phyloP scores from a whole-genome alignment of 2,797 vertebrate species.

The Phrynocephalus forsythii region DNA sequence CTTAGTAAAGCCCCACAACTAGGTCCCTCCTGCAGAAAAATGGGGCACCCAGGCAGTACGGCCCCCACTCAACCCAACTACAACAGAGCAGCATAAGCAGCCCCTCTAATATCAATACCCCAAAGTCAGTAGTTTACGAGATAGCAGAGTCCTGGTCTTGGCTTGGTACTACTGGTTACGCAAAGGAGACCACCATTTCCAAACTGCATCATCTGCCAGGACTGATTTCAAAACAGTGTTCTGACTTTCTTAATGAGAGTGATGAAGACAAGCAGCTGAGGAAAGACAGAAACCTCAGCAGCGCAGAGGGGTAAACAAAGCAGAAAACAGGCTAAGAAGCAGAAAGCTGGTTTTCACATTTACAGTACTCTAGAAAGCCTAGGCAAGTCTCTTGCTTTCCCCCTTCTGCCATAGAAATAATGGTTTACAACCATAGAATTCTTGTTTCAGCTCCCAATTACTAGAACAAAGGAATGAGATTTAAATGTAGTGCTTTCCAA shows the following conservation, averaged over 20 bases:
- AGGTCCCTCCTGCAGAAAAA: background rate
- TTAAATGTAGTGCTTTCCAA: background rate
- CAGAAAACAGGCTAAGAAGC: background rate
- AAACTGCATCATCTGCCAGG: background rate
- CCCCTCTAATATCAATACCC: background rate
- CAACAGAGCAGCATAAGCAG: background rate
- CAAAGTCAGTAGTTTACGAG: background rate
- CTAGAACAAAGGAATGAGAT: background rate
- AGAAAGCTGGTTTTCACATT: slow-evolving; percentile 2
- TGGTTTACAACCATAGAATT: background rate
- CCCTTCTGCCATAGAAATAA: background rate
- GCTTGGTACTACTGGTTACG: background rate
- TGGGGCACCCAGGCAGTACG: too few relatives aligned
- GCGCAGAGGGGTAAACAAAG: background rate
- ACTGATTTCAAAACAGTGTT: background rate
- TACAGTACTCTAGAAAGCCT: background rate
- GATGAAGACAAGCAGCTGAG: background rate
- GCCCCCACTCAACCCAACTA: background rate
- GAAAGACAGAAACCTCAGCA: background rate
- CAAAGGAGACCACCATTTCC: background rate
- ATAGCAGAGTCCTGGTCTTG: background rate
- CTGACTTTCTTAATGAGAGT: background rate
- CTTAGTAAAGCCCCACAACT: background rate
- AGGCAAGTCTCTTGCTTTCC: background rate
- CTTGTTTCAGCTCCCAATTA: background rate